phyloP scores from a whole-genome alignment of 2,797 vertebrate species.

The Myripristis murdjan region DNA sequence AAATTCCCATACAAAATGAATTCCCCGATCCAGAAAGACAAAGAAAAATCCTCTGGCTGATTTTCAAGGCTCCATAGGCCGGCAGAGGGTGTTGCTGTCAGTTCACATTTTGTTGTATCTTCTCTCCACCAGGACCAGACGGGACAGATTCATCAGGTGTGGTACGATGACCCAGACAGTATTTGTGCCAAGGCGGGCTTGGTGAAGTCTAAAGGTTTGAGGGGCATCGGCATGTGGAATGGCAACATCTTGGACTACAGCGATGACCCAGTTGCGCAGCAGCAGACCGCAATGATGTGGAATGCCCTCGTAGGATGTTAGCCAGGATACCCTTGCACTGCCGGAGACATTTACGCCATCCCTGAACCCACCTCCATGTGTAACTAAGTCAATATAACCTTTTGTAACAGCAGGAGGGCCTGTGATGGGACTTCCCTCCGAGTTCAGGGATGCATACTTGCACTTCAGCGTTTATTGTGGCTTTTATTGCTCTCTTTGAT shows the following conservation, averaged over 20 bases:
- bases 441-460: slow-evolving; percentile 47
- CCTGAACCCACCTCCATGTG: slow-evolving; percentile 41
- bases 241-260: slow-evolving; percentile 93
- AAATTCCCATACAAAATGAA: slow-evolving; percentile 31
- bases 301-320: slow-evolving; percentile 85
- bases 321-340: slow-evolving; percentile 28
- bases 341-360: slow-evolving; percentile 45
- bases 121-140: slow-evolving; percentile 82
- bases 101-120: background rate
- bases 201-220: slow-evolving; percentile 82
- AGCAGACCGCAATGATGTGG: slow-evolving; percentile 93
- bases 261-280: slow-evolving; percentile 78
- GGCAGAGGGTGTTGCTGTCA: slow-evolving; percentile 6
- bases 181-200: slow-evolving; percentile 89
- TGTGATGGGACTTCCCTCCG: slow-evolving; percentile 1
- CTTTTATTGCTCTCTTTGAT: slow-evolving; percentile 57
- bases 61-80: background rate
- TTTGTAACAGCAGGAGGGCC: slow-evolving; percentile 42
- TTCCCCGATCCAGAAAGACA: slow-evolving; percentile 10
- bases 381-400: slow-evolving; percentile 57
- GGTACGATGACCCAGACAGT: slow-evolving; percentile 94
- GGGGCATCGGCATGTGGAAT: slow-evolving; percentile 96
- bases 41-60: slow-evolving; percentile 16
- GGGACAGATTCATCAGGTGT: slow-evolving; percentile 92
- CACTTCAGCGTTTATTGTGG: slow-evolving; percentile 56